Evolutionary conservation across 2,797 vertebrate species (phyloP), one percentile per base, ranked within the genome.

Genomic region (Trachurus trachurus): DNA sequence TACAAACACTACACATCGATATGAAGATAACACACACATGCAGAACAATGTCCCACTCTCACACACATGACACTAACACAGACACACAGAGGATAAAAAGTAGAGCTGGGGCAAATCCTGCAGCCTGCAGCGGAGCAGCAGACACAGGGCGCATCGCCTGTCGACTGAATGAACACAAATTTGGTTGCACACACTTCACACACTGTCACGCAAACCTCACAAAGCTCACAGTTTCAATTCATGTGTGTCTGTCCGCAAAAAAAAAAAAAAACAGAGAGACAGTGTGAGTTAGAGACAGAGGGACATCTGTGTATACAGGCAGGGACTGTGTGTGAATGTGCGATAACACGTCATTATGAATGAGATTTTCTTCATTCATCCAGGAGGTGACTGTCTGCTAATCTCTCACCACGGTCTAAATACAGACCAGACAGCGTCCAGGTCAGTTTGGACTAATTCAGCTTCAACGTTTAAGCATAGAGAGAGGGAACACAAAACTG

Each of bases 81-180:
- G 26, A 26, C 45, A 58, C 40, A 40, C 31, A 47, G 1, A 21
- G 71, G 17, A 19, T n/a, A 1, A 53, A 29, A 37, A 60, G 44
- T 10, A 44, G 47, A 73, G 69, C 39, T 10, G 19, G 16, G 40
- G 67, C 16, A 29, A 53, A 58, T 5, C 12, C 16, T 2, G 10
- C 52, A 56, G 63, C 74, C 66, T 59, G 62, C 69, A 68, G 80
- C 26, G 29, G 63, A 40, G 64, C 68, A 52, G 69, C 74, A 52
- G 39, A 58, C 4, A 9, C 49, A 26, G 31, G 39, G 57, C 0
- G 40, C 44, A 45, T 22, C 47, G 26, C 45, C 65, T 17, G 62
- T 74, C 66, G 1, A 29, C 68, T 63, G 64, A 69, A 66, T 66
- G 57, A 63, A 15, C 71, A 77, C 17, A 72, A 52, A 60, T 6